Evolutionary conservation across 2,888 invertebrate species (phyloP), one percentile per base, ranked within the genome.

Genomic region (Branchinecta sandiegonensis): DNA sequence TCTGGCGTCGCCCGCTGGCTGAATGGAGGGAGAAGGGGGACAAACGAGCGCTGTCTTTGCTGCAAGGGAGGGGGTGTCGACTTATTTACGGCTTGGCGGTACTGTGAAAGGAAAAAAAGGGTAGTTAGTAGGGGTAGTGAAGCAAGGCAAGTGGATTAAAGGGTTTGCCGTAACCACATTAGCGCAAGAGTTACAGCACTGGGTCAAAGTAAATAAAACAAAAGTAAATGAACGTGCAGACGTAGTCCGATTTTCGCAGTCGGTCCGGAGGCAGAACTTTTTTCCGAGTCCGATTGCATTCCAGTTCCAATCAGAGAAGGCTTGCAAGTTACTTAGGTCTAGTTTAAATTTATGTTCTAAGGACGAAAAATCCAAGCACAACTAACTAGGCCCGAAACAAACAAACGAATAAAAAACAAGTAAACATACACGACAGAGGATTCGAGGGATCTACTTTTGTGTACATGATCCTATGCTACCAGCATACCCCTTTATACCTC

Each of bases 21-120:
- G 66, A 80, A 80, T 56, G 81, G 94, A 80, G 99, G 99, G 64
- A 95, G 95, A 81, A 95, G 99, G 72, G 95, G 95, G 75, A 97
- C 86, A 84, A 99, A 99, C 74, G 96, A 96, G 74, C 94, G 87
- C 83, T 96, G 95, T 82, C 94, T 94, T 88, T 93, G 91, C 87
- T 91, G 92, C 76, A 92, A 79, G 84, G 84, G 74, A 71, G 75
- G 74, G 46, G 75, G 74, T 78, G 77, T 81, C 76, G 67, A 68
- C 65, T 84, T 86, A 81, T 79, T 85, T 78, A 91, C 87, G 75
- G 90, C 90, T 83, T 90, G 89, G 77, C 90, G 89, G 82, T 91
- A 91, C 91, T 92, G 86, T 72, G 81, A 80, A 75, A 67, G 65
- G 71, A 69, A 66, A 68, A 69, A 67, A 71, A n/a, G 50, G 65